Percentiles rank a stretch among this genome's conserved stretches.
Evolutionary conservation across 1,140 invertebrate genomes (phyloP).

Genomic region (Lanistes nyassanus): DNA sequence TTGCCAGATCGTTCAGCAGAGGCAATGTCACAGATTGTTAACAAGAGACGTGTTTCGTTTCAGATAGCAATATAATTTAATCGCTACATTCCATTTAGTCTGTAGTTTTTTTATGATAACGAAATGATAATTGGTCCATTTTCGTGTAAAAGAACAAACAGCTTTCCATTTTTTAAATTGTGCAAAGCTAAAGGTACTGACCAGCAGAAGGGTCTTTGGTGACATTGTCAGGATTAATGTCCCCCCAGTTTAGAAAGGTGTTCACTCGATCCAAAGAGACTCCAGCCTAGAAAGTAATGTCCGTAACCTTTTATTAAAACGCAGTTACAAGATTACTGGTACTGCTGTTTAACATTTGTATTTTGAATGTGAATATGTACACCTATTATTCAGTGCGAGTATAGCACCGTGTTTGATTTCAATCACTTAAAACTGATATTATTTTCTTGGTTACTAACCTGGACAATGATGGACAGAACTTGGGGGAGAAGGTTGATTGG

Average conservation of each 20-base stretch:
- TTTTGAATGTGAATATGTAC: background rate
- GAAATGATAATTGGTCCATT: background rate
- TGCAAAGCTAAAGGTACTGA: background rate
- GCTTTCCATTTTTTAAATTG: background rate
- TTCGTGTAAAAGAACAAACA: background rate
- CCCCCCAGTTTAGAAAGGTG: slow-evolving; percentile 50
- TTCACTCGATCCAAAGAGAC: slow-evolving; percentile 49
- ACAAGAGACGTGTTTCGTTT: no score
- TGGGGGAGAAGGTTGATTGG: slow-evolving; percentile 74
- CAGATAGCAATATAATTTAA: no score
- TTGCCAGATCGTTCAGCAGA: no score
- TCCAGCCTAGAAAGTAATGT: slow-evolving; percentile 27
- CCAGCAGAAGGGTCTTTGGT: slow-evolving; percentile 1
- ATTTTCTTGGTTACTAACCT: slow-evolving; percentile 37
- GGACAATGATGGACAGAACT: slow-evolving; percentile 57
- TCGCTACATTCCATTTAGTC: background rate
- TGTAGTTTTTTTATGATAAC: background rate
- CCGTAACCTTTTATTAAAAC: background rate
- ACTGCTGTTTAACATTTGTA: background rate
- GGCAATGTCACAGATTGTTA: no score
- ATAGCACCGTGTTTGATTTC: background rate
- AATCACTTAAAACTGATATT: background rate
- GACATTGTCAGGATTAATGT: slow-evolving; percentile 6
- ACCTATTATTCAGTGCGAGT: background rate
- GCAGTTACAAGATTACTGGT: background rate